These are phyloP conservation scores for Sebastes kiyomatsui DNA, from an alignment of 2,797 vertebrate species.

Conservation along the genomic window DNA sequence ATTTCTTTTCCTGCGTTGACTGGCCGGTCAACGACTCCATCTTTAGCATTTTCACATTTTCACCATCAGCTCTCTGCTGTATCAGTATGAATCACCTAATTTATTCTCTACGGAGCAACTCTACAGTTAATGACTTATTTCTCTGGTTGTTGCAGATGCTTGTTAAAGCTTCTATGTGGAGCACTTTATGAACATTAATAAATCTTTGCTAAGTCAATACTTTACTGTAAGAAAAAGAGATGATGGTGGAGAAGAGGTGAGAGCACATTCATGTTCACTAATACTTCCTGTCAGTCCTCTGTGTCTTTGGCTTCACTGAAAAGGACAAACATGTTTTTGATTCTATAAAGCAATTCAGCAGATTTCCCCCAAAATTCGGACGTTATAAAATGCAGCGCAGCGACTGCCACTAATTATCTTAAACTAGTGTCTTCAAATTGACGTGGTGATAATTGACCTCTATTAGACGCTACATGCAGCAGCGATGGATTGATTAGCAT, in stretches of 20 bases:
- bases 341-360: not conserved
- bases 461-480: not conserved
- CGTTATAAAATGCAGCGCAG: not conserved
- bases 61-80: not conserved
- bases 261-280: not conserved
- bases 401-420: not conserved
- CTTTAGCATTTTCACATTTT: not conserved
- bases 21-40: constrained; percentile 33
- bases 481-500: constrained; percentile 12
- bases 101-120: not conserved
- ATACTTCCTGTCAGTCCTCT: not conserved
- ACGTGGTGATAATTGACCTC: not conserved
- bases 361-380: not conserved
- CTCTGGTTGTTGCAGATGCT: not conserved
- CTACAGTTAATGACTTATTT: not conserved
- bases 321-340: not conserved
- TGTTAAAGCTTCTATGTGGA: not conserved
- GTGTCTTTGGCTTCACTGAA: not conserved
- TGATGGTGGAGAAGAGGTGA: not conserved
- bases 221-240: not conserved
- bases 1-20: not conserved
- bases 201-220: not conserved
- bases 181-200: not conserved
- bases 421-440: not conserved
- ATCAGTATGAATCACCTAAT: not conserved